Percentiles rank a stretch among this genome's conserved stretches.
Evolutionary conservation across 2,113 vertebrate genomes (phyloP).

Genomic region (Acinonyx jubatus): DNA sequence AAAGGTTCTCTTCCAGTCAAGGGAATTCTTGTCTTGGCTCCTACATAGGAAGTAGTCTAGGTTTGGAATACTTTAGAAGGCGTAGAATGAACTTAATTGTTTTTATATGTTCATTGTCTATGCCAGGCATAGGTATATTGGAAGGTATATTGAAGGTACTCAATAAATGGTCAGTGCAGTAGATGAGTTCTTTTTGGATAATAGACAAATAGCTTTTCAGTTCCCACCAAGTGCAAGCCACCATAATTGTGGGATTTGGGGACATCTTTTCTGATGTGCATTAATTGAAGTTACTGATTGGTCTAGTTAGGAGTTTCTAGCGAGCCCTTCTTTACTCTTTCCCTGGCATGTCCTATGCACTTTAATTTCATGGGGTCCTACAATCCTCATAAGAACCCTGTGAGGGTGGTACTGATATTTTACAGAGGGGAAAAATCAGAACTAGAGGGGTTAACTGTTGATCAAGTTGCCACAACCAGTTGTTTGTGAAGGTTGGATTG

Average conservation of each 20-base stretch:
- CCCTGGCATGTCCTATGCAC: not conserved
- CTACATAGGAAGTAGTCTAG: not conserved
- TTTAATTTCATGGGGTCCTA: not conserved
- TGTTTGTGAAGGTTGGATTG: not conserved
- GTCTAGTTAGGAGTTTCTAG: not conserved
- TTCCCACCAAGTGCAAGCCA: not conserved
- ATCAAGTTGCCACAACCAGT: not conserved
- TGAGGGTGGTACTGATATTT: not conserved
- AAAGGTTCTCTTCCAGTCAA: not conserved
- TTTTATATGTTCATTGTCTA: not conserved
- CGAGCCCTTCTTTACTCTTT: not conserved
- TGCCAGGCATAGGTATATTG: not conserved
- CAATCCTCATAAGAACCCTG: not conserved
- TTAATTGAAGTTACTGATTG: not conserved
- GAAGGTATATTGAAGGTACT: not conserved
- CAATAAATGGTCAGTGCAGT: not conserved
- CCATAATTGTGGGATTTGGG: not conserved
- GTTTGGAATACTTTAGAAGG: not conserved
- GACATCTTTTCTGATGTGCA: not conserved
- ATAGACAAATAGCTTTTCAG: not conserved
- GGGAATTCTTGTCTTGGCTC: not conserved
- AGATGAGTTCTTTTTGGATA: not conserved
- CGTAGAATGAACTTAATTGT: not conserved
- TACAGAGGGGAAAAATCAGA: not conserved
- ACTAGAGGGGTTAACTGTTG: accelerated